Evolutionary conservation across 2,888 invertebrate genomes (phyloP), one percentile per base, ranked within the genome.

Genomic region (Drosophila melanosoma): DNA sequence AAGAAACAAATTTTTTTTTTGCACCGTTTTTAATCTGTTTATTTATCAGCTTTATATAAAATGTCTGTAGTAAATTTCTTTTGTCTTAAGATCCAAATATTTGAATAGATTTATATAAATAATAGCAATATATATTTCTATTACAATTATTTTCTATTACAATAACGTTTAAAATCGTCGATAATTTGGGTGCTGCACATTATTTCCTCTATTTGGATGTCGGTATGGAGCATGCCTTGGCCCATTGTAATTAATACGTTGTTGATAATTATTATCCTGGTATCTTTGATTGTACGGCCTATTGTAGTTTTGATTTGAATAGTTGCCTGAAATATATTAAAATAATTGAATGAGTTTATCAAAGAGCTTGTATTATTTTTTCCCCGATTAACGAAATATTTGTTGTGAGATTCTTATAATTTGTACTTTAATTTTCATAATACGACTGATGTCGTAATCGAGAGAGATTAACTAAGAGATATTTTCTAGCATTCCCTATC

Each of bases 171-270:
- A 79, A 53, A 81, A 79, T 66, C 82, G 53, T 72, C 78, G 68
- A 53, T 72, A 78, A 62, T 81, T 81, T 32, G 67, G 40, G 12
- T 78, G 32, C 42, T 81, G 81, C 7, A 42, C 42, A 52, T 64
- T 52, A 58, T 60, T 80, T 65, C 76, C 76, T 26, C 77, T 57
- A 15, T 76, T 32, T 20, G 57, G 51, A 17, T 60, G 52, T 15
- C 64, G 67, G 8, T 57, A 69, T n/a, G 78, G 73, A 5, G 48
- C 29, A 61, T 78, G 45, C 29, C 79, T 61, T 35, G 74, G 48
- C 2, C 63, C 63, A 62, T 78, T 74, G 33, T 64, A 72, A 42
- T 69, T 61, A 52, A 69, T 69, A 6, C 68, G 66, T 26, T 42
- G 62, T 38, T 81, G 76, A 48, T 49, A 78, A 29, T 72, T 78